Evolutionary conservation across 2,888 invertebrate genomes (phyloP).

Genomic region (Ferdinandea cuprea): DNA sequence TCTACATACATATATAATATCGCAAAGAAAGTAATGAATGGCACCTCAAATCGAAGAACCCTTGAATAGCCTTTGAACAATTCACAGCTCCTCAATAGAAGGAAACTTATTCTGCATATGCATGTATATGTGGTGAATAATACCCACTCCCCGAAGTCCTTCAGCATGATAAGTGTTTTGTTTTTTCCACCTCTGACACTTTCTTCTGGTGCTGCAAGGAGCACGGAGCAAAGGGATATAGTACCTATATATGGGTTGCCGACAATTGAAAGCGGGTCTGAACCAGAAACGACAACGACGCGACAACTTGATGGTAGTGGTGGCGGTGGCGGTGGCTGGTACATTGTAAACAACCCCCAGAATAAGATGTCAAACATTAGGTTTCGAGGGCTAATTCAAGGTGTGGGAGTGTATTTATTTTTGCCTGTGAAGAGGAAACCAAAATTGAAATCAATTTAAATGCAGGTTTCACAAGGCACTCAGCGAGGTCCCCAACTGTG

Average conservation of each 20-base stretch:
- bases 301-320: too few relatives aligned
- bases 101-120: constrained; percentile 8
- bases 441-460: constrained; percentile 78
- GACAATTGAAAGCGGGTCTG: constrained; percentile 26
- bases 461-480: constrained; percentile 65
- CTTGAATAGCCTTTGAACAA: constrained; percentile 60
- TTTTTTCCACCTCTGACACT: constrained; percentile 70
- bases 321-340: background rate
- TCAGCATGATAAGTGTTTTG: constrained; percentile 67
- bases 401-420: constrained; percentile 54
- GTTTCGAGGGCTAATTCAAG: constrained; percentile 66
- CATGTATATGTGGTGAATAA: background rate
- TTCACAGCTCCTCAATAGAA: constrained; percentile 25
- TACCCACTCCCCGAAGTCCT: constrained; percentile 41
- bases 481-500: constrained; percentile 66
- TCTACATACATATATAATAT: constrained; percentile 6
- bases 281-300: too few relatives aligned
- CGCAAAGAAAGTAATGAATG: constrained; percentile 48
- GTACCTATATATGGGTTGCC: too few relatives aligned
- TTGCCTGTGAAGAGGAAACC: constrained; percentile 60
- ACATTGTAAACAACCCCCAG: constrained; percentile 35
- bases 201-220: constrained; percentile 22
- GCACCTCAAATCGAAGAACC: constrained; percentile 54
- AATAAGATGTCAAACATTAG: constrained; percentile 70
- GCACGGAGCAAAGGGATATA: constrained; percentile 32